Percentiles rank a stretch among this genome's conserved stretches.
phyloP scores from a whole-genome alignment of 2,888 invertebrate species.

The Caenorhabditis uteleia region DNA sequence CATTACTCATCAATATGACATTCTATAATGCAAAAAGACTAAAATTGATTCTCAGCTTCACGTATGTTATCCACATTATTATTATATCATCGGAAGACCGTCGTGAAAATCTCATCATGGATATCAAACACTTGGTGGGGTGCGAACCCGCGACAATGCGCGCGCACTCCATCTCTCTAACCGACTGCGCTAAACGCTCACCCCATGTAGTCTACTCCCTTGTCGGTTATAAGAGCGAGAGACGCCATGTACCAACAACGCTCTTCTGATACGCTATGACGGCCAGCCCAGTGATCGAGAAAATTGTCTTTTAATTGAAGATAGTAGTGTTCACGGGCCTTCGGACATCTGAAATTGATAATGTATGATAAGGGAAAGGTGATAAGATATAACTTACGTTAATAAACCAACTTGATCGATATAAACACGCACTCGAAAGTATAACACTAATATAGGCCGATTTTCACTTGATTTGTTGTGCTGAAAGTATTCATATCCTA shows the following conservation, averaged over 20 bases:
- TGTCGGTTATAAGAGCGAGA: conserved; percentile 88
- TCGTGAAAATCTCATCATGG: conserved; percentile 48
- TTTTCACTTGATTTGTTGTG: conserved; percentile 48
- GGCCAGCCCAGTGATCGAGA: conserved; percentile 71
- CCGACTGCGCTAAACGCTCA: conserved; percentile 58
- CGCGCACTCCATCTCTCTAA: conserved; percentile 68
- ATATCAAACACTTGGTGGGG: conserved; percentile 24
- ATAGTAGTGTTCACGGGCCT: conserved; percentile 91
- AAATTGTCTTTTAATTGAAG: conserved; percentile 89
- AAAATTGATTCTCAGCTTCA: conserved; percentile 43
- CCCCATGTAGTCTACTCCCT: conserved; percentile 80
- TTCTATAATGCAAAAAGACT: neutral
- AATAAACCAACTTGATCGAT: conserved; percentile 58
- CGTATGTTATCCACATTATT: conserved; percentile 42
- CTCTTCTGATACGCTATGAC: conserved; percentile 71
- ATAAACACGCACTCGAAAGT: conserved; percentile 63
- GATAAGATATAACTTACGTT: conserved; percentile 43
- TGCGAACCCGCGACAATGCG: conserved; percentile 16
- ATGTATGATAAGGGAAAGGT: neutral
- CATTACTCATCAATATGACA: no score
- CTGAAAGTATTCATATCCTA: conserved; percentile 32
- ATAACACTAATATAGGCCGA: conserved; percentile 58
- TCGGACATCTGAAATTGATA: conserved; percentile 82
- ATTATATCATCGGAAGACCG: conserved; percentile 42
- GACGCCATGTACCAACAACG: conserved; percentile 82